Evolutionary conservation across 2,113 vertebrate species (phyloP).

Genomic region (Cairina moschata): DNA sequence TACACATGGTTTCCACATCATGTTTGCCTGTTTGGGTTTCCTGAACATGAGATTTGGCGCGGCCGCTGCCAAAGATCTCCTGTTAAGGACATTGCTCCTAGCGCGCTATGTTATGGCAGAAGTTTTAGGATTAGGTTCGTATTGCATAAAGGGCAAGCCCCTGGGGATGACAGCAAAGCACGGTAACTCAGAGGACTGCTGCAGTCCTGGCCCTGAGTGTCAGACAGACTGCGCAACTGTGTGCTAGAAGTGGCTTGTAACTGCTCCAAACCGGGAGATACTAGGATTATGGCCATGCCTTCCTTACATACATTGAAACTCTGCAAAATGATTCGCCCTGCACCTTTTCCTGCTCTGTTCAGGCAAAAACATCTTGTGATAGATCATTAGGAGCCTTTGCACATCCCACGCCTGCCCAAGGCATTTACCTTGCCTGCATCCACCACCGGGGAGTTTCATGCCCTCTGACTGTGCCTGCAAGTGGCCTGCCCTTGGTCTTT

Average conservation of each 20-base stretch:
- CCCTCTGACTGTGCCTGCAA: not conserved
- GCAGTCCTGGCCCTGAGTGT: accelerated
- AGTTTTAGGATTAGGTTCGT: not conserved
- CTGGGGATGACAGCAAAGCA: not conserved
- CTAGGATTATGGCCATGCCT: not conserved
- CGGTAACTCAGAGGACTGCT: accelerated
- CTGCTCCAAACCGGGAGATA: not conserved
- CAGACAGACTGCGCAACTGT: not conserved
- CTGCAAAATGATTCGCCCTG: not conserved
- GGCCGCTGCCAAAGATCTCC: not conserved
- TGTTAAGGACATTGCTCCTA: not conserved
- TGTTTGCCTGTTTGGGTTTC: not conserved
- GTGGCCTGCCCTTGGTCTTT: not conserved
- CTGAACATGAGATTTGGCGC: not conserved
- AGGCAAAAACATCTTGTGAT: not conserved
- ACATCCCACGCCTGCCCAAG: not conserved
- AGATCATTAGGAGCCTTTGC: not conserved
- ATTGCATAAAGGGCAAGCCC: accelerated
- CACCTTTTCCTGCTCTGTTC: not conserved
- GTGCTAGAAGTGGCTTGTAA: not conserved
- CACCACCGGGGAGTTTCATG: not conserved
- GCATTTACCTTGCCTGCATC: not conserved
- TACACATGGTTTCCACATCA: not conserved
- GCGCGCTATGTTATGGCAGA: accelerated
- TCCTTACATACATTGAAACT: not conserved